Conservation (phyloP, 1,140 invertebrate species). For the Lucilia cuprina region DNA sequence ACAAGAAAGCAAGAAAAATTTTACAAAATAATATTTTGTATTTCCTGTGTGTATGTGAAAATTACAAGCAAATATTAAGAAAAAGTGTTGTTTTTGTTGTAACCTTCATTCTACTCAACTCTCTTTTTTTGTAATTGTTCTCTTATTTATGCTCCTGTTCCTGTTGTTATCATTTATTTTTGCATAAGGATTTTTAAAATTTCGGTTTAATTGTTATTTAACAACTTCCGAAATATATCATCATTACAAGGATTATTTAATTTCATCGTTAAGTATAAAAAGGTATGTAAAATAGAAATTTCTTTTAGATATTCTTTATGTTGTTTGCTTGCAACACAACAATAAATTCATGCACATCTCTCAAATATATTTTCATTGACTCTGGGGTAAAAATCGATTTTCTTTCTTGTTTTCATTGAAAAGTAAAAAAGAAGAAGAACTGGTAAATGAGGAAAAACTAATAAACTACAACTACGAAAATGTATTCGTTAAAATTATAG, state of each 20-base stretch:
- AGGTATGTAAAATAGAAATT: not conserved
- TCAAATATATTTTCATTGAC: not conserved
- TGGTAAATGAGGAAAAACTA: not conserved
- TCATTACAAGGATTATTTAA: not conserved
- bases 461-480: not conserved
- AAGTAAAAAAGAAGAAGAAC: not conserved
- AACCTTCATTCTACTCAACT: not conserved
- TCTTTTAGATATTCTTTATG: no score
- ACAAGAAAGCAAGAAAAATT: not conserved
- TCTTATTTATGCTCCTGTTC: not conserved
- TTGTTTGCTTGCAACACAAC: not conserved
- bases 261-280: not conserved
- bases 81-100: not conserved
- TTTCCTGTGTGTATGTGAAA: not conserved
- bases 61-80: no score
- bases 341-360: not conserved
- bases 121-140: no score
- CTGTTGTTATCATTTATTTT: not conserved
- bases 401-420: not conserved
- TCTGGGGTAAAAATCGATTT: conserved; percentile 9
- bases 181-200: not conserved
- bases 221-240: not conserved
- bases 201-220: not conserved
- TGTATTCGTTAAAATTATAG: not conserved
- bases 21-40: not conserved